Conservation (phyloP, 2,888 invertebrate genomes). For the Calameuta idolon region DNA sequence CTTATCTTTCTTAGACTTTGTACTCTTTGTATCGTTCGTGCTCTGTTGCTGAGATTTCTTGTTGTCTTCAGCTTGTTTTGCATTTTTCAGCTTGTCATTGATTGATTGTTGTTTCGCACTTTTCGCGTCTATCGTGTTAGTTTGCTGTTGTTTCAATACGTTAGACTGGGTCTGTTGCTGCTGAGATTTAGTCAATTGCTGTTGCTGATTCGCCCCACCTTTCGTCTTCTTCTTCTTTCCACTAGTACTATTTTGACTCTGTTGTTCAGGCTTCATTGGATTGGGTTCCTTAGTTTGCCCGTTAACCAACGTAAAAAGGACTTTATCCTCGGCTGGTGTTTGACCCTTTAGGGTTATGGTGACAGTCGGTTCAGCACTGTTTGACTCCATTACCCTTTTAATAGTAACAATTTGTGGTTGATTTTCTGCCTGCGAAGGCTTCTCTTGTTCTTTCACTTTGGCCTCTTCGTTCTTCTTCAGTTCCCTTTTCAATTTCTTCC, state of each 20-base stretch:
- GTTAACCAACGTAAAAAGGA: slow-evolving; percentile 78
- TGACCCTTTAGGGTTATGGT: slow-evolving; percentile 82
- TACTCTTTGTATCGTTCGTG: slow-evolving; percentile 42
- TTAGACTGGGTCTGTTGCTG: slow-evolving; percentile 15
- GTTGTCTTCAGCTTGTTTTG: slow-evolving; percentile 42
- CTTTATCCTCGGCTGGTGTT: slow-evolving; percentile 79
- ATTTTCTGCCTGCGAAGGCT: slow-evolving; percentile 38
- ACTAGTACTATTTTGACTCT: slow-evolving; percentile 40
- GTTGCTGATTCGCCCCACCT: slow-evolving; percentile 44
- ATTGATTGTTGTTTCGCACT: slow-evolving; percentile 44
- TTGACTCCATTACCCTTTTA: slow-evolving; percentile 76
- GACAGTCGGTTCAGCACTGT: slow-evolving; percentile 77
- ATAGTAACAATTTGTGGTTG: slow-evolving; percentile 74
- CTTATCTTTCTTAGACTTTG: slow-evolving; percentile 60
- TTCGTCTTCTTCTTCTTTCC: slow-evolving; percentile 57
- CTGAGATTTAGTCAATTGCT: slow-evolving; percentile 19
- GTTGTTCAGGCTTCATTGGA: slow-evolving; percentile 42
- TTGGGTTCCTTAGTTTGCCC: slow-evolving; percentile 67
- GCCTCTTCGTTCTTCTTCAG: slow-evolving; percentile 61
- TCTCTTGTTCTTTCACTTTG: slow-evolving; percentile 52
- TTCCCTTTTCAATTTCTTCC: slow-evolving; percentile 59
- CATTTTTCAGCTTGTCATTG: slow-evolving; percentile 49
- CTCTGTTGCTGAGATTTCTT: slow-evolving; percentile 41
- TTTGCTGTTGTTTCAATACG: slow-evolving; percentile 49
- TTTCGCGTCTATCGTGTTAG: slow-evolving; percentile 41